Evolutionary conservation across 2,888 invertebrate genomes (phyloP).

Genomic region (Megastigmus dorsalis): DNA sequence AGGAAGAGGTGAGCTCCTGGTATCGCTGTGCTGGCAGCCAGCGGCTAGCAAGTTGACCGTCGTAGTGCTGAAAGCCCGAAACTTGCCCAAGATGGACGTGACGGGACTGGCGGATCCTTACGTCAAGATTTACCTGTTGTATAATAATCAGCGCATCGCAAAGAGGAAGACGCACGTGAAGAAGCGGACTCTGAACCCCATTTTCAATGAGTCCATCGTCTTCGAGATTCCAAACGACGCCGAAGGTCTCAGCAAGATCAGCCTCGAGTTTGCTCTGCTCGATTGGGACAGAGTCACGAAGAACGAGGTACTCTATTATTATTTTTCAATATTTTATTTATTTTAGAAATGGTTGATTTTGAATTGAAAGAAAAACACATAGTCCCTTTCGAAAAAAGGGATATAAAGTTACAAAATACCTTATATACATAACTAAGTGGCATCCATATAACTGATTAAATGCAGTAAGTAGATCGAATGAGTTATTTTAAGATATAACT

Average conservation of each 20-base stretch:
- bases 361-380: too few relatives aligned
- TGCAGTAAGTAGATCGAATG: too few relatives aligned
- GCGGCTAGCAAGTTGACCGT: conserved; percentile 96
- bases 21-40: conserved; percentile 98
- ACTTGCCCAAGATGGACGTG: conserved; percentile 98
- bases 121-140: conserved; percentile 97
- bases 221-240: conserved; percentile 93
- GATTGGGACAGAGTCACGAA: conserved; percentile 99
- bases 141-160: conserved; percentile 97
- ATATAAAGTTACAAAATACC: too few relatives aligned
- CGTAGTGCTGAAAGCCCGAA: conserved; percentile 96
- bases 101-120: conserved; percentile 97
- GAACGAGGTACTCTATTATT: conserved; percentile 91
- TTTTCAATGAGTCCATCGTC: conserved; percentile 99
- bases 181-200: conserved; percentile 97
- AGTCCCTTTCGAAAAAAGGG: too few relatives aligned
- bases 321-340: too few relatives aligned
- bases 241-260: conserved; percentile 87
- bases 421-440: too few relatives aligned
- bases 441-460: too few relatives aligned
- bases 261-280: conserved; percentile 90
- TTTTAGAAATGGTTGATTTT: too few relatives aligned
- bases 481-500: too few relatives aligned
- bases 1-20: conserved; percentile 94
- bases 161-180: conserved; percentile 99